Conservation (phyloP, 2,797 vertebrate genomes). For the Thamnophis elegans region DNA sequence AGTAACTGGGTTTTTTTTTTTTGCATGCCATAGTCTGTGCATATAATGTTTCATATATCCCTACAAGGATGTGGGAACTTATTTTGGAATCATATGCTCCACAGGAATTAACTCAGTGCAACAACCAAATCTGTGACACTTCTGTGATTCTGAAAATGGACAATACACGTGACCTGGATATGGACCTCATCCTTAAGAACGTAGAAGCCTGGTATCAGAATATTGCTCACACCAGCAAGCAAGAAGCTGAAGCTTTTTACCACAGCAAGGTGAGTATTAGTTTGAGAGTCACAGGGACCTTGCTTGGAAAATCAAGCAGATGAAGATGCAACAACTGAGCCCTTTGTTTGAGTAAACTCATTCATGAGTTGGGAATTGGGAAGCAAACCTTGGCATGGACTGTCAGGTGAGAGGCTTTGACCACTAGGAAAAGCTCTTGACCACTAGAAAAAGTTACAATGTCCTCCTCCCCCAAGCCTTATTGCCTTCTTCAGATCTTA, state of each 20-base stretch:
- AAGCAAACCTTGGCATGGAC: background rate
- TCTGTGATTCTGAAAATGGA: slow-evolving; percentile 20
- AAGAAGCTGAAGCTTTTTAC: slow-evolving; percentile 42
- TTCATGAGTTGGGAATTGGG: background rate
- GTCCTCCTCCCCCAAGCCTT: background rate
- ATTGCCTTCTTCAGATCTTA: background rate
- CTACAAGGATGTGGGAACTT: background rate
- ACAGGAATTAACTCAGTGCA: slow-evolving; percentile 10
- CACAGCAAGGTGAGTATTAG: slow-evolving; percentile 33
- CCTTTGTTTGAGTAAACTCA: background rate
- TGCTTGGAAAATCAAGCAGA: too few relatives aligned
- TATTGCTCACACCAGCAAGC: background rate
- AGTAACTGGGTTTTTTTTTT: background rate
- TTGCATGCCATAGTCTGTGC: background rate
- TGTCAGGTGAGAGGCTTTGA: background rate
- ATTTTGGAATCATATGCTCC: background rate
- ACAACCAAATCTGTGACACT: background rate
- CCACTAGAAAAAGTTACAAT: background rate
- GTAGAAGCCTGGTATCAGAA: slow-evolving; percentile 23
- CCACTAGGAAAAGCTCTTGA: background rate
- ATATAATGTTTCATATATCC: background rate
- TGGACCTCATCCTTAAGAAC: background rate
- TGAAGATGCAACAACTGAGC: background rate
- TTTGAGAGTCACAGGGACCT: background rate
- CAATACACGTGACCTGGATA: slow-evolving; percentile 1